Evolutionary conservation across 2,797 vertebrate species (phyloP).

Genomic region (Protosalanx chinensis): DNA sequence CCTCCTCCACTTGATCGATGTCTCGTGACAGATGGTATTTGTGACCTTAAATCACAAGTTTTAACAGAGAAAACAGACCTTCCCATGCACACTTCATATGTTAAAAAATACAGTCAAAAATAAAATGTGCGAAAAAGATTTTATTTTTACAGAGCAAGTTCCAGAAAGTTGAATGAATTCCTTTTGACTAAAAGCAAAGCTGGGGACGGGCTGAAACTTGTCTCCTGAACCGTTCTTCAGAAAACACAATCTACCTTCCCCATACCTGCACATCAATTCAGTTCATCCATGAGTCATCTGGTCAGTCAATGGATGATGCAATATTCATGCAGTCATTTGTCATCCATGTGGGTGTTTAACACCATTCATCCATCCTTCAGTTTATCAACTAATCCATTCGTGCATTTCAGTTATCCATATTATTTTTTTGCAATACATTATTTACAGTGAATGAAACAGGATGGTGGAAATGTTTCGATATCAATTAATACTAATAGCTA

Average conservation of each 20-base stretch:
- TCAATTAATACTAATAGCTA: constrained; percentile 5
- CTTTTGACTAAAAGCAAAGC: constrained; percentile 69
- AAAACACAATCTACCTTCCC: constrained; percentile 25
- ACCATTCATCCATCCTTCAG: background rate
- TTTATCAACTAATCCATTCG: constrained; percentile 7
- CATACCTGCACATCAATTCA: constrained; percentile 16
- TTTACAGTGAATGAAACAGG: constrained; percentile 82
- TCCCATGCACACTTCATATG: too few relatives aligned
- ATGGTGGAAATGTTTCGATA: constrained; percentile 32
- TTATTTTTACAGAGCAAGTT: constrained; percentile 83
- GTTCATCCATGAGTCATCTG: constrained; percentile 17
- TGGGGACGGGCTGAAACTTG: background rate
- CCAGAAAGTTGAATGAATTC: constrained; percentile 84
- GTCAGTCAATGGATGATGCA: constrained; percentile 15
- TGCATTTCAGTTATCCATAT: constrained; percentile 49
- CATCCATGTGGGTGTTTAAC: background rate
- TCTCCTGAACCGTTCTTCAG: constrained; percentile 26
- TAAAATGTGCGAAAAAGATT: constrained; percentile 62
- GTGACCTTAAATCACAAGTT: constrained; percentile 33
- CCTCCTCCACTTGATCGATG: constrained; percentile 26
- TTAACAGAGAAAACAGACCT: too few relatives aligned
- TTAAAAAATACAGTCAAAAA: background rate
- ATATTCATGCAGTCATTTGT: constrained; percentile 21
- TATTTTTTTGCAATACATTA: constrained; percentile 70
- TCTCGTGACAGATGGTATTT: constrained; percentile 40